phyloP scores from a whole-genome alignment of 2,797 vertebrate species.

The Enoplosus armatus region DNA sequence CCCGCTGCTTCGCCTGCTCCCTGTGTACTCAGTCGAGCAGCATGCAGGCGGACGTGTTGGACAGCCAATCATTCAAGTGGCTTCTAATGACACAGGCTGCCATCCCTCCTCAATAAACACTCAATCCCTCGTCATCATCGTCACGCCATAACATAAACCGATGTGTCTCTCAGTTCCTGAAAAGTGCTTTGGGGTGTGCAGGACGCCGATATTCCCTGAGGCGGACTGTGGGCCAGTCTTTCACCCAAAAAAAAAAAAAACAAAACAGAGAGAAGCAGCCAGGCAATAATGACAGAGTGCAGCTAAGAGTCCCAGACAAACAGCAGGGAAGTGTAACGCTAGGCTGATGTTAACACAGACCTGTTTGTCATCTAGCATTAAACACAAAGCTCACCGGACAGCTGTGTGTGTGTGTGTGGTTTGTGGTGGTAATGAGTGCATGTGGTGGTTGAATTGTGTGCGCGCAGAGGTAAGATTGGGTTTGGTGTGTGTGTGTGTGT shows the following conservation, averaged over 20 bases:
- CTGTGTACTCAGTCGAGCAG: neutral
- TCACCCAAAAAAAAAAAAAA: slow-evolving; percentile 8
- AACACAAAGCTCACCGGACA: slow-evolving; percentile 56
- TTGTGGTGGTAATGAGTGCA: slow-evolving; percentile 6
- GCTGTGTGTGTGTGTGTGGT: slow-evolving; percentile 43
- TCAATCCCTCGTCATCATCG: slow-evolving; percentile 13
- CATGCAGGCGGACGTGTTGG: neutral
- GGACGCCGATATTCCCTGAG: slow-evolving; percentile 13
- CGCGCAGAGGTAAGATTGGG: slow-evolving; percentile 2
- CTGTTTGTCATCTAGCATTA: slow-evolving; percentile 70
- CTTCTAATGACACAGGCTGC: slow-evolving; percentile 9
- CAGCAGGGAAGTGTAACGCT: slow-evolving; percentile 54
- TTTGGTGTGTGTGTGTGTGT: slow-evolving; percentile 14
- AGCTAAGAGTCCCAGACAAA: slow-evolving; percentile 59
- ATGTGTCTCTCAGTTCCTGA: neutral
- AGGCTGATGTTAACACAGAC: slow-evolving; percentile 58
- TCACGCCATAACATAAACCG: neutral
- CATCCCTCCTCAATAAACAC: slow-evolving; percentile 36
- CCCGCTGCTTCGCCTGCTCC: neutral
- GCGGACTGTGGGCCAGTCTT: neutral
- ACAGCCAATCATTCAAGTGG: slow-evolving; percentile 21
- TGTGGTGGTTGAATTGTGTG: slow-evolving; percentile 4
- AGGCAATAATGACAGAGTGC: slow-evolving; percentile 57
- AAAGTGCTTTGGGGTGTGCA: slow-evolving; percentile 4
- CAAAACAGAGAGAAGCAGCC: slow-evolving; percentile 9